Evolutionary conservation across 1,140 invertebrate species (phyloP), one percentile per base, ranked within the genome.

Genomic region (Antheraea mylitta): DNA sequence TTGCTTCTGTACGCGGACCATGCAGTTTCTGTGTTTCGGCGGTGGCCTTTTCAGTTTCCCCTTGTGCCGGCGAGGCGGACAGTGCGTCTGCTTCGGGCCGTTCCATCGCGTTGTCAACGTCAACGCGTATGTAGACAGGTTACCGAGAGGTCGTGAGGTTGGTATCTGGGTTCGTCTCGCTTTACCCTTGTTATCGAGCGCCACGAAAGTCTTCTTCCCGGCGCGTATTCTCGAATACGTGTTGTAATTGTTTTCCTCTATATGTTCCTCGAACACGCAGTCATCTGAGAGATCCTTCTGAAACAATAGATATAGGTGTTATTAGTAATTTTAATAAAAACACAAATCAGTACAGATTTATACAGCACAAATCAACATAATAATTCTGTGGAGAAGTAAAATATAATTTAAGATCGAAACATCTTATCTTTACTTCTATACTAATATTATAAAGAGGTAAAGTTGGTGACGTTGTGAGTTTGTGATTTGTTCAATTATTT

Each of bases 201-300:
- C 97, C 78, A 97, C 90, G 89, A 96, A 97, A 0, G 96, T 96
- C 74, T 95, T 94, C 75, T 94, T 94, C 11, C 93, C 86, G 78
- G 94, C 95, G 30, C 86, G 80, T 93, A 96, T 96, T 83, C 94
- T 94, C 74, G 96, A 96, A 91, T 97, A 98, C 8, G 96, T 96
- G 89, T 97, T 97, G 93, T 97, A 97, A 85, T 96, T 95, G 86
- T 97, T 95, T 83, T 95, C 94, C 85, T 96, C 96, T 87, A 97
- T 95, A 83, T 95, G 96, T 87, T 98, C 96, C 87, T 96, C 96
- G 94, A 97, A 97, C 75, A 97, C 93, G 92, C 97, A 98, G 84
- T 97, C 96, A 78, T 96, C 95, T 74, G 94, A 95, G 92, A 96
- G 96, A 80, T 96, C 95, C 87, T 94, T 95, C 96, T 97, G 96